A percentile compares a stretch with the other conserved stretches of the same genome.
Conservation (phyloP, 2,113 vertebrate genomes). For the Anolis carolinensis region DNA sequence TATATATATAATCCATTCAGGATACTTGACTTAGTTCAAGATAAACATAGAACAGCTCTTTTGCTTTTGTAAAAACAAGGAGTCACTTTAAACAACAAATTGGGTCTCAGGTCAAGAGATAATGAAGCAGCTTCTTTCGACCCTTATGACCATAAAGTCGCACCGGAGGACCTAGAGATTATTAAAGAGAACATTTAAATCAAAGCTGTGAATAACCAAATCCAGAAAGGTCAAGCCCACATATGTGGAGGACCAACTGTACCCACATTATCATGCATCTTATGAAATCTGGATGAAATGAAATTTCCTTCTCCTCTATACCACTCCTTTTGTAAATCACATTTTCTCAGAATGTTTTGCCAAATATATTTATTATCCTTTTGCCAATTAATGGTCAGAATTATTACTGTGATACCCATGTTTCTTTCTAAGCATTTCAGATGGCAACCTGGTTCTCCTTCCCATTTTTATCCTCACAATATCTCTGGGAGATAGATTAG, state of each 20-base stretch:
- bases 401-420: neutral
- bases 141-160: no score
- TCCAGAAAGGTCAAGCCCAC: neutral
- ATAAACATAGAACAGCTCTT: slow-evolving; percentile 25
- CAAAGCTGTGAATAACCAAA: no score
- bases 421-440: neutral
- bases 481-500: neutral
- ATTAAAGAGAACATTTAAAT: no score
- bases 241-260: neutral
- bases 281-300: neutral
- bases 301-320: neutral
- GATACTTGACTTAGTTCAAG: slow-evolving; percentile 22
- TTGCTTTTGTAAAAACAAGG: slow-evolving; percentile 32
- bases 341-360: neutral
- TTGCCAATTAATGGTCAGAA: no score
- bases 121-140: slow-evolving; percentile 28
- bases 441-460: no score
- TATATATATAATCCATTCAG: slow-evolving; percentile 20
- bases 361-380: neutral
- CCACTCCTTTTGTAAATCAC: neutral
- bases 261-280: neutral
- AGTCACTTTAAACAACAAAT: slow-evolving; percentile 24
- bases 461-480: neutral
- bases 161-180: no score
- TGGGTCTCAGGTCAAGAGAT: slow-evolving; percentile 31